These are phyloP conservation scores for Datnioides undecimradiatus DNA, from an alignment of 2,113 vertebrate species.

Conservation along the genomic window DNA sequence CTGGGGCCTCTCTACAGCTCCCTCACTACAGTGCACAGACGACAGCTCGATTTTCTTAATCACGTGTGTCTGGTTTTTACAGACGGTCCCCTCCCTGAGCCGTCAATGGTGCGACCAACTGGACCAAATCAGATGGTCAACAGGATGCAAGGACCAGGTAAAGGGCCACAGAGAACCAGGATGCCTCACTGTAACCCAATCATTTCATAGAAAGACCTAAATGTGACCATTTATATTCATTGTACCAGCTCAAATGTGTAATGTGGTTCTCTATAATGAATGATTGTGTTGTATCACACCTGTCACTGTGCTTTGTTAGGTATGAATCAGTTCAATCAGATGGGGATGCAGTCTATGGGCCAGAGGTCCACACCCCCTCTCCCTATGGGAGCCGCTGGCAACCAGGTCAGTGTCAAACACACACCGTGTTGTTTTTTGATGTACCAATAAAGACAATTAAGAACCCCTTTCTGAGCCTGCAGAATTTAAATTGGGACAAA, in stretches of 20 bases:
- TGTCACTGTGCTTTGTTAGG: constrained; percentile 77
- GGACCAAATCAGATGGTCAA: constrained; percentile 95
- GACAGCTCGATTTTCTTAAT: neutral
- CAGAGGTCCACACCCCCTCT: constrained; percentile 94
- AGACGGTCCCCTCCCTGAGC: constrained; percentile 94
- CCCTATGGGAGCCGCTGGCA: constrained; percentile 89
- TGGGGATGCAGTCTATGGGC: constrained; percentile 89
- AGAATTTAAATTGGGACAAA: neutral
- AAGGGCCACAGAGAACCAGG: neutral
- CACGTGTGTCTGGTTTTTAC: constrained; percentile 29
- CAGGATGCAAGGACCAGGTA: constrained; percentile 93
- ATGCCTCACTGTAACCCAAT: neutral
- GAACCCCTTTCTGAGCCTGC: too few species aligned
- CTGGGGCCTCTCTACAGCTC: neutral
- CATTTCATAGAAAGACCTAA: neutral
- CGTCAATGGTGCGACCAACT: constrained; percentile 88
- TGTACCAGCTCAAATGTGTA: neutral
- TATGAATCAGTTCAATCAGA: constrained; percentile 93
- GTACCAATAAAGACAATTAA: neutral
- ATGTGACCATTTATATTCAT: neutral
- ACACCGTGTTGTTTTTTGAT: neutral
- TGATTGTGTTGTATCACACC: neutral
- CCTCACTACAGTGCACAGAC: neutral
- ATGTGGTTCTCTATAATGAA: neutral
- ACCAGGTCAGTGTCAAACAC: constrained; percentile 86